Evolutionary conservation across 2,113 vertebrate genomes (phyloP).

Genomic region (Dasyurus viverrinus): DNA sequence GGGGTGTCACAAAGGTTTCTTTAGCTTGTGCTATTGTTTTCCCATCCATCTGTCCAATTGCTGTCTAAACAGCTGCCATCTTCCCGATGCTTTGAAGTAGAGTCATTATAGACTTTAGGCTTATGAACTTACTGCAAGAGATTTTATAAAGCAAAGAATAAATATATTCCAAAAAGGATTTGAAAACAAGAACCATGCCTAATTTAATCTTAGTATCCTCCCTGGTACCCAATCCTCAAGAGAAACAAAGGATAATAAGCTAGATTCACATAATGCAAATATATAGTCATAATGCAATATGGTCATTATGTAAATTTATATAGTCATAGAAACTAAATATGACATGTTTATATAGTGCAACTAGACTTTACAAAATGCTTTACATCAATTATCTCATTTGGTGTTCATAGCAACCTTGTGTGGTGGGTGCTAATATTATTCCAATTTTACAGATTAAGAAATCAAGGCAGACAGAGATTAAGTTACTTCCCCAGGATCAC

Average conservation of each 20-base stretch:
- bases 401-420: neutral
- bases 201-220: neutral
- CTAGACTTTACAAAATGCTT: neutral
- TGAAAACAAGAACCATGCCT: neutral
- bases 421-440: neutral
- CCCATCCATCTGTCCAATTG: neutral
- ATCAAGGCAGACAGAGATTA: neutral
- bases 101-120: neutral
- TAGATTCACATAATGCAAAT: no score
- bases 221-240: neutral
- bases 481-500: neutral
- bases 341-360: neutral
- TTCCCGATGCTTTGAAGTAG: neutral
- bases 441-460: neutral
- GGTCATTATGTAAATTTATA: no score
- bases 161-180: neutral
- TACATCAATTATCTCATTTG: neutral
- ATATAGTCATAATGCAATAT: no score
- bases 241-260: neutral
- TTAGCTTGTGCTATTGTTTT: slow-evolving; percentile 25
- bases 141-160: neutral
- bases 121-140: neutral
- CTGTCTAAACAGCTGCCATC: neutral
- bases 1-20: neutral
- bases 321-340: no score